Evolutionary conservation across 2,888 invertebrate genomes (phyloP), one percentile per base, ranked within the genome.

Genomic region (Acanthacorydalis orientalis): DNA sequence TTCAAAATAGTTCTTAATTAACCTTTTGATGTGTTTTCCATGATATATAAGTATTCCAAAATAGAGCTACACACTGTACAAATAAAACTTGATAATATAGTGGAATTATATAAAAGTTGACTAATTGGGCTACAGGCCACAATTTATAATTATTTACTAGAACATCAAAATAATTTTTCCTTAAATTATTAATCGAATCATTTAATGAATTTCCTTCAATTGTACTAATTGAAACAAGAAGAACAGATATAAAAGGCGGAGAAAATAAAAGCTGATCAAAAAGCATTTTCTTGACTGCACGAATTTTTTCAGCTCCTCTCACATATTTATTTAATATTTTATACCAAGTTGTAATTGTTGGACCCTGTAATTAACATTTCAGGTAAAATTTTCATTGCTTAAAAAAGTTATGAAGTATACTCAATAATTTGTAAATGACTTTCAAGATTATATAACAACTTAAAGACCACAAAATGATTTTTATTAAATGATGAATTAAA

Each of bases 11-110:
- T 23, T 23, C 6, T 23, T 23, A 6, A 23, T 23, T 23, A 2
- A 6, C 23, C 6, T 23, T 6, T 23, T 23, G 23, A 23, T 23
- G 23, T 39, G 79, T 77, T 64, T 78, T 79, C 74, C 80, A 81
- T 1, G 88, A 83, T 31, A 91, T 64, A 61, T 87, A 91, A 11
- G 80, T 81, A 60, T 91, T 91, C 90, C 91, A 91, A 56, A 83
- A 68, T 16, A 91, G 60, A 31, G 89, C 86, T 12, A 90, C 75
- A 7, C 68, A 58, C 63, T 90, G 89, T 7, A 80, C 84, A 43
- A 83, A 68, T 31, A 87, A 62, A 3, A 89, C 83, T 67, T 92
- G 88, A 64, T 84, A 84, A 50, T 84, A 76, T 34, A 90, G 67
- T 7, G 93, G 92, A 46, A 89, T 70, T 55, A 84, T 66, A 55